phyloP scores from a whole-genome alignment of 2,113 vertebrate species.

The Eolophus roseicapilla region DNA sequence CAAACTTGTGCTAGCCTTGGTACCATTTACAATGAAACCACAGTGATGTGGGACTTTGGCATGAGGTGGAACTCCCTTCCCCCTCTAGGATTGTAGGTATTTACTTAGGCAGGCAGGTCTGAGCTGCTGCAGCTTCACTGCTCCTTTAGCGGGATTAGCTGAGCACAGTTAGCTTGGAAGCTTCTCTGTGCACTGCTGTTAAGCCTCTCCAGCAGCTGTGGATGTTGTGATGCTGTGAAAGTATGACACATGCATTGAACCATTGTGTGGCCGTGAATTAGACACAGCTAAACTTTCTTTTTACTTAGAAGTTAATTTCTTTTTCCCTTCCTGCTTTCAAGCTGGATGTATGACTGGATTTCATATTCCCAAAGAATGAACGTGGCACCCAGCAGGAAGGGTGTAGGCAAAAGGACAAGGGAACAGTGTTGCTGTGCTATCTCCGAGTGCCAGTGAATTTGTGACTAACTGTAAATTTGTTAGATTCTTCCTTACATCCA shows the following conservation, averaged over 20 bases:
- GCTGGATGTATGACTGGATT: background rate
- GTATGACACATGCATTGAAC: background rate
- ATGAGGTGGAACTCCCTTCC: background rate
- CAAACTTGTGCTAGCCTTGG: background rate
- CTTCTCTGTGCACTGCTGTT: slow-evolving; percentile 21
- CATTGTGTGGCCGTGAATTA: background rate
- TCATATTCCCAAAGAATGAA: background rate
- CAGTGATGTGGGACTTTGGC: slow-evolving; percentile 36
- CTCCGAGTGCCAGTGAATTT: background rate
- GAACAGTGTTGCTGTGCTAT: background rate
- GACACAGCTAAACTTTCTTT: background rate
- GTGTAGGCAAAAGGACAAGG: background rate
- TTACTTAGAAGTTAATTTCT: slow-evolving; percentile 17
- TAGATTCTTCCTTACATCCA: background rate
- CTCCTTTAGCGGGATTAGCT: slow-evolving; percentile 46
- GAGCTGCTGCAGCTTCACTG: slow-evolving; percentile 21
- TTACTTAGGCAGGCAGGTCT: slow-evolving; percentile 35
- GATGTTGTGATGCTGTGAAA: slow-evolving; percentile 25
- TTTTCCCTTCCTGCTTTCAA: slow-evolving; percentile 24
- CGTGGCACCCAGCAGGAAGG: slow-evolving; percentile 20
- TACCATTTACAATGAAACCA: slow-evolving; percentile 19
- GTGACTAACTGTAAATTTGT: background rate
- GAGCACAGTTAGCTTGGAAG: slow-evolving; percentile 22
- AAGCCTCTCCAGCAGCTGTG: slow-evolving; percentile 23
- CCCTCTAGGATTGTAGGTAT: background rate